Evolutionary conservation across 2,113 vertebrate species (phyloP), one percentile per base, ranked within the genome.

Genomic region (Rafetus swinhoei): DNA sequence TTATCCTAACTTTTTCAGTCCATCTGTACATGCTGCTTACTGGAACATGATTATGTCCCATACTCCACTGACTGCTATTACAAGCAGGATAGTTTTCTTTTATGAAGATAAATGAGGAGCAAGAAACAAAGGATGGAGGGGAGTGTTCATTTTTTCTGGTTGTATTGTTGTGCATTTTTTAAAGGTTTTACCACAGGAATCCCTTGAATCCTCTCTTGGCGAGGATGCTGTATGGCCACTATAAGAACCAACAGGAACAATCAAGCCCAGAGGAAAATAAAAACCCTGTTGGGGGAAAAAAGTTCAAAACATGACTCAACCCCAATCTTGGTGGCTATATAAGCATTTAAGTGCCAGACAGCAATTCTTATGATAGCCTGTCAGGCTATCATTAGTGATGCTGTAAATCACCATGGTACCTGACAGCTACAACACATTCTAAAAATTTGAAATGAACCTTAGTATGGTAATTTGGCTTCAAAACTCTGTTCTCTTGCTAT

Each of bases 341-440:
- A 86, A 29, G 80, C 77, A 90, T 90, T 81, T 91, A 84, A 95
- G 93, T 80, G 87, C 45, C 82, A 95, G 76, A 55, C 52, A 90
- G 27, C 62, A 87, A 14, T 59, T 54, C 54, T 84, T 87, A 60
- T 16, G 29, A 50, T 88, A 39, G 79, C 29, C 60, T 92, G 69
- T 69, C 85, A 86, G 76, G 39, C 22, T 93, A 60, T 35, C 80
- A 89, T 60, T 27, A 94, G 85, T 5, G 86, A 91, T 65, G 62
- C 76, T 79, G 81, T 77, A 62, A 77, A 13, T 90, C 84, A 87
- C 52, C 83, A 54, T 16, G 27, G 84, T 54, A 92, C 11, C 77
- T 91, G 85, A 88, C 80, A 94, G 80, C 82, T 87, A 57, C 57
- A 53, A 62, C 50, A 86, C 55, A 76, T 83, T 81, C 82, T 76